Percentiles rank a stretch among this genome's conserved stretches.
Conservation (phyloP, 2,888 invertebrate species). For the Bombylius major region DNA sequence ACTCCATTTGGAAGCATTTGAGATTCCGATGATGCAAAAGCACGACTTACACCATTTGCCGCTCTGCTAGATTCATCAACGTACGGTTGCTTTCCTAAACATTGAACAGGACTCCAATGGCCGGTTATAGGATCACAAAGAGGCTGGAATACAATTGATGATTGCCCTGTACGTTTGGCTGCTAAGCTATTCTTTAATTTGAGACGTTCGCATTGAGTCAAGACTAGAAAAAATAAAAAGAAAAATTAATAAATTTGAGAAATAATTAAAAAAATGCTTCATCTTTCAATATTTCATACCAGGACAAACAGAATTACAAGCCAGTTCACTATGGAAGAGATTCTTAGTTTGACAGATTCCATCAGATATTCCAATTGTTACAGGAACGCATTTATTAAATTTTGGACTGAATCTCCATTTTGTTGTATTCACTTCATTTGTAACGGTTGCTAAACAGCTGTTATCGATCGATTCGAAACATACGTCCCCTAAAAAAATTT, state of each 20-base stretch:
- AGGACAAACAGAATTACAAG: slow-evolving; percentile 71
- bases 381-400: slow-evolving; percentile 60
- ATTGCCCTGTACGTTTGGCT: slow-evolving; percentile 47
- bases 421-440: slow-evolving; percentile 32
- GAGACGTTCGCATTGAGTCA: slow-evolving; percentile 69
- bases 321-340: slow-evolving; percentile 66
- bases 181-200: slow-evolving; percentile 65
- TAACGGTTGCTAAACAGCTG: slow-evolving; percentile 38
- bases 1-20: slow-evolving; percentile 33
- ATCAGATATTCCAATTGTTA: slow-evolving; percentile 42
- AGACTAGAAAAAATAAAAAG: slow-evolving; percentile 36
- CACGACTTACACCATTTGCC: slow-evolving; percentile 14
- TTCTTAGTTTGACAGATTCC: slow-evolving; percentile 76
- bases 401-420: slow-evolving; percentile 69
- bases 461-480: slow-evolving; percentile 62
- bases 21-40: slow-evolving; percentile 16
- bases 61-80: slow-evolving; percentile 6
- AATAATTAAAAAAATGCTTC: not conserved
- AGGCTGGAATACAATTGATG: slow-evolving; percentile 50
- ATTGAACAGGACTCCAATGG: slow-evolving; percentile 71
- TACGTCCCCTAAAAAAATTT: slow-evolving; percentile 51
- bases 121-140: slow-evolving; percentile 59
- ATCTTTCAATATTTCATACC: slow-evolving; percentile 33
- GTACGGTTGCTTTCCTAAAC: slow-evolving; percentile 47
- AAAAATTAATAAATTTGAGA: not conserved